phyloP scores from a whole-genome alignment of 2,113 vertebrate species.

The Rousettus leschenaultii region DNA sequence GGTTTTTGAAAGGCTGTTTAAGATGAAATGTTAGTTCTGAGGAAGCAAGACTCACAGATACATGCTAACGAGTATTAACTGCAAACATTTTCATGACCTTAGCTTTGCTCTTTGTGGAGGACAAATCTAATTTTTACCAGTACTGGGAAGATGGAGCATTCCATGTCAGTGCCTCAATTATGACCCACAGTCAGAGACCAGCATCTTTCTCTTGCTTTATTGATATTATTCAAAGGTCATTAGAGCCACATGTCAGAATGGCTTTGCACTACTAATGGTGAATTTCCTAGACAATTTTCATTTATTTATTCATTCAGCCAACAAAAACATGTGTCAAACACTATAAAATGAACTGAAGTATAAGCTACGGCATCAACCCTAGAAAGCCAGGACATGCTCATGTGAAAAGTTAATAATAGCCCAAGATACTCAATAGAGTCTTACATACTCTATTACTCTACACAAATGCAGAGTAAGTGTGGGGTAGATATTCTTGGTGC shows the following conservation, averaged over 20 bases:
- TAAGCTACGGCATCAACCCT: not conserved
- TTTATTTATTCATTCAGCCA: not conserved
- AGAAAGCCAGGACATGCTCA: not conserved
- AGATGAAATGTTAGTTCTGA: not conserved
- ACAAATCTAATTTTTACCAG: not conserved
- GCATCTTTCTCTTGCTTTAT: not conserved
- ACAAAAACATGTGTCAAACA: not conserved
- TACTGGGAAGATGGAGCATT: not conserved
- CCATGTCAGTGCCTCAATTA: not conserved
- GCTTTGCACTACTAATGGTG: not conserved
- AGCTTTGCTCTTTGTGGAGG: not conserved
- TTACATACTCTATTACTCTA: not conserved
- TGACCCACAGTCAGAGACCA: not conserved
- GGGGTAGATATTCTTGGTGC: rapidly evolving
- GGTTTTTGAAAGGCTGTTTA: not conserved
- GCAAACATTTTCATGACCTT: not conserved
- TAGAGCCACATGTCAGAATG: not conserved
- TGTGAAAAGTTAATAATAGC: not conserved
- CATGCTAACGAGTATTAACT: not conserved
- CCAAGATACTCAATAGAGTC: not conserved
- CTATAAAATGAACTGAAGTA: not conserved
- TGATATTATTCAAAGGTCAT: not conserved
- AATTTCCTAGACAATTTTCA: not conserved
- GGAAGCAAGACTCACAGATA: not conserved
- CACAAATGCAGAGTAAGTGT: not conserved